A percentile compares a stretch with the other conserved stretches of the same genome.
Evolutionary conservation across 1,140 invertebrate species (phyloP).

Genomic region (Steinernema khuongi): DNA sequence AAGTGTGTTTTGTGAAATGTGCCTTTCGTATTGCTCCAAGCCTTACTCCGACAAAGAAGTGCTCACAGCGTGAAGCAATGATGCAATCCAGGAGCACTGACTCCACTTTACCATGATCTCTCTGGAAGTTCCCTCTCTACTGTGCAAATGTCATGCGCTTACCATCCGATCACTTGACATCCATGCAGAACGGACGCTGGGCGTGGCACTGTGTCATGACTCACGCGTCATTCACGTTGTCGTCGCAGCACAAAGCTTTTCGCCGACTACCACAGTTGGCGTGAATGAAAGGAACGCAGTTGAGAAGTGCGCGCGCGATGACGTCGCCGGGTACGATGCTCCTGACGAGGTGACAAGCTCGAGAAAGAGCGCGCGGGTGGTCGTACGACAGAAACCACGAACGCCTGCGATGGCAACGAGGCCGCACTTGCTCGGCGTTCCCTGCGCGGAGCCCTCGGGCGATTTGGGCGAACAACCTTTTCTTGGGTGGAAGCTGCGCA

Average conservation of each 20-base stretch:
- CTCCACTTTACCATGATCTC: too few relatives aligned
- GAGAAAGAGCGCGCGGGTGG: neutral
- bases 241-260: too few relatives aligned
- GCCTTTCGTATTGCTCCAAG: too few relatives aligned
- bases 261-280: too few relatives aligned
- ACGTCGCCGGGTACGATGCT: neutral
- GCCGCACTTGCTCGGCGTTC: neutral
- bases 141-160: too few relatives aligned
- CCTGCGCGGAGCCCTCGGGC: constrained; percentile 1
- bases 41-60: too few relatives aligned
- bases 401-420: neutral
- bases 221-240: neutral
- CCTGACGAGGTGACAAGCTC: neutral
- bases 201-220: neutral
- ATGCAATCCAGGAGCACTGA: too few relatives aligned
- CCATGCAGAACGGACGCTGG: too few relatives aligned
- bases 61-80: too few relatives aligned
- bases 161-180: too few relatives aligned
- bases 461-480: neutral
- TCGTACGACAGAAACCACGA: neutral
- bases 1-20: too few relatives aligned
- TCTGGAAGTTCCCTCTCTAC: too few relatives aligned
- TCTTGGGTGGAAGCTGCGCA: neutral
- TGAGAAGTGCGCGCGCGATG: neutral
- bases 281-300: neutral